Evolutionary conservation across 2,888 invertebrate species (phyloP).

Genomic region (Seladonia tumulorum): DNA sequence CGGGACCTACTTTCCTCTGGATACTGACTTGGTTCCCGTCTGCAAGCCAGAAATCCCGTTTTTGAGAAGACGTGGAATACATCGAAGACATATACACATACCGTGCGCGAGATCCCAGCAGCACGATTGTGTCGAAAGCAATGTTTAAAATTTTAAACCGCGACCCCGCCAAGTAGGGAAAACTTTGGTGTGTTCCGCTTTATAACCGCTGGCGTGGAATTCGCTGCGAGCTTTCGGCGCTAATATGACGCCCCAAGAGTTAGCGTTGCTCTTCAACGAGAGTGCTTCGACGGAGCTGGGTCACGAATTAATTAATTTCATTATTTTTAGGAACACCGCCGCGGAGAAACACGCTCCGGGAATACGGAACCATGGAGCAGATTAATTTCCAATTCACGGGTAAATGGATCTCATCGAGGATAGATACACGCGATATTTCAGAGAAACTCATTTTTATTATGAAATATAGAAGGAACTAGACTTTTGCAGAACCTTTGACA

Average conservation of each 20-base stretch:
- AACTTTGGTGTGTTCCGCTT: neutral
- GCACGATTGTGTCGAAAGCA: neutral
- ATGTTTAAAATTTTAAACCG: conserved; percentile 6
- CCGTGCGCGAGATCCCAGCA: neutral
- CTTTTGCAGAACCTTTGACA: too few species aligned
- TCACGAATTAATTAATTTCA: conserved; percentile 3
- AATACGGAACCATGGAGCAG: neutral
- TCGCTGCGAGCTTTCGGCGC: neutral
- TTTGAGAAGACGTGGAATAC: neutral
- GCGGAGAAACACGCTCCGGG: neutral
- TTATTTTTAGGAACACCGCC: neutral
- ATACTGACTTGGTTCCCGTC: neutral
- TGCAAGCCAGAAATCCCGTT: neutral
- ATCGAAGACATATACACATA: neutral
- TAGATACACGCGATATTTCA: neutral
- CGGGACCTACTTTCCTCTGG: neutral
- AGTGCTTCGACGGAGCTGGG: neutral
- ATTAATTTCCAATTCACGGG: neutral
- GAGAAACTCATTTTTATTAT: too few species aligned
- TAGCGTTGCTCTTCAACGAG: conserved; percentile 4
- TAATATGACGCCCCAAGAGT: conserved; percentile 40
- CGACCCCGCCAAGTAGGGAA: neutral
- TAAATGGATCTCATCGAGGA: neutral
- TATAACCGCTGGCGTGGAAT: neutral
- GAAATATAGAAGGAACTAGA: too few species aligned